A percentile compares a stretch with the other conserved stretches of the same genome.
These are phyloP conservation scores for Syndactyla subalaris DNA, from an alignment of 2,797 vertebrate genomes.

Conservation along the genomic window DNA sequence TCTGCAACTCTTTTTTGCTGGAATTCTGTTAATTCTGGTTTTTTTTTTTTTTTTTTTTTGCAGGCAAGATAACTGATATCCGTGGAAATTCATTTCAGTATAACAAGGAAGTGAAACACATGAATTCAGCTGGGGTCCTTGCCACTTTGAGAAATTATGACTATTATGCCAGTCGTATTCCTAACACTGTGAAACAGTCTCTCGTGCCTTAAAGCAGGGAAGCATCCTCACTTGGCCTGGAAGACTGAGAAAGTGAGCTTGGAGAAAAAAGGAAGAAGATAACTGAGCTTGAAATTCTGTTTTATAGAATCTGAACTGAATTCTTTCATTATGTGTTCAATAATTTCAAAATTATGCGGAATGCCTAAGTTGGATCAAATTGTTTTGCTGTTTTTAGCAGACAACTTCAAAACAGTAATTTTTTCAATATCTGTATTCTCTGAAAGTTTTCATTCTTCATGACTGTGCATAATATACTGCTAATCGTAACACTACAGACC, in stretches of 20 bases:
- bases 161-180: slow-evolving; percentile 89
- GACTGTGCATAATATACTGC: neutral
- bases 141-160: slow-evolving; percentile 89
- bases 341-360: slow-evolving; percentile 28
- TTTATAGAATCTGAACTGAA: neutral
- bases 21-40: no score
- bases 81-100: slow-evolving; percentile 89
- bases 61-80: slow-evolving; percentile 94
- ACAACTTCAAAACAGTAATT: neutral
- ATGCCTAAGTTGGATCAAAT: neutral
- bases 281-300: neutral
- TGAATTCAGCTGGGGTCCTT: slow-evolving; percentile 94
- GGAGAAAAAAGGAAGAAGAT: neutral
- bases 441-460: neutral
- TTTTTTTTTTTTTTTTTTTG: neutral
- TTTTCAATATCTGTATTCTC: neutral
- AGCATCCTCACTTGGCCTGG: neutral
- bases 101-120: slow-evolving; percentile 90
- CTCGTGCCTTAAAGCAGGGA: slow-evolving; percentile 78
- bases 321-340: slow-evolving; percentile 8
- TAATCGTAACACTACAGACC: neutral
- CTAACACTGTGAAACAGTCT: slow-evolving; percentile 84
- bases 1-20: neutral
- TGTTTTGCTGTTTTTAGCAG: neutral
- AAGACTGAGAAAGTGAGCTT: neutral